A percentile compares a stretch with the other conserved stretches of the same genome.
Conservation (phyloP, 2,888 invertebrate species). For the Gymnosoma rotundatum region DNA sequence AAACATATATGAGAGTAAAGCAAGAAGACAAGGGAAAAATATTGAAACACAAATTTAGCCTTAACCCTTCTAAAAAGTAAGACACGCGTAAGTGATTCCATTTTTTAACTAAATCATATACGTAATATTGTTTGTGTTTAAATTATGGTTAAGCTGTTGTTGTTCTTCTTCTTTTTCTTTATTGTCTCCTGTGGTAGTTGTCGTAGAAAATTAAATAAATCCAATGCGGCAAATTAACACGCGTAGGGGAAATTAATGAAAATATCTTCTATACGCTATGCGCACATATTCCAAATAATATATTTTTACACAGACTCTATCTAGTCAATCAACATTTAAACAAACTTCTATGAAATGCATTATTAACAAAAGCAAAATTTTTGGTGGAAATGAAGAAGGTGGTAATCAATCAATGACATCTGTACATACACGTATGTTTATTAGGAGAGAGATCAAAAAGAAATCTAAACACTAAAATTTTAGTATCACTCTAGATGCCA, state of each 20-base stretch:
- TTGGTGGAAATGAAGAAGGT: too few species aligned
- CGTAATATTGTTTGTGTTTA: not conserved
- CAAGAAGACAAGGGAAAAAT: conserved; percentile 12
- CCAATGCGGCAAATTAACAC: conserved; percentile 78
- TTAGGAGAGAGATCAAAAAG: too few species aligned
- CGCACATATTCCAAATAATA: conserved; percentile 1
- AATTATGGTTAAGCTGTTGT: not conserved
- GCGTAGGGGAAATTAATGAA: conserved; percentile 71
- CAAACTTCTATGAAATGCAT: not conserved
- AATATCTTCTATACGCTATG: conserved; percentile 16
- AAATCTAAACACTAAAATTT: too few species aligned
- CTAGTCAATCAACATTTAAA: conserved; percentile 9
- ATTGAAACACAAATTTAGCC: conserved; percentile 32
- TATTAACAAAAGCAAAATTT: conserved; percentile 4
- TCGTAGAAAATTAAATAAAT: conserved; percentile 78
- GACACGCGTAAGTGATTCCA: conserved; percentile 52
- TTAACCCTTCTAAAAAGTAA: conserved; percentile 45
- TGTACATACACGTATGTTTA: too few species aligned
- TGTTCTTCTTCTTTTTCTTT: conserved; percentile 10
- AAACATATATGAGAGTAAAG: not conserved
- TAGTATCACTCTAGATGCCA: too few species aligned
- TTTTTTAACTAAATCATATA: not conserved
- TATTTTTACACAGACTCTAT: not conserved
- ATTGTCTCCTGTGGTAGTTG: conserved; percentile 59
- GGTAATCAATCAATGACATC: too few species aligned